Evolutionary conservation across 1,140 invertebrate species (phyloP).

Genomic region (Drosophila novamexicana): DNA sequence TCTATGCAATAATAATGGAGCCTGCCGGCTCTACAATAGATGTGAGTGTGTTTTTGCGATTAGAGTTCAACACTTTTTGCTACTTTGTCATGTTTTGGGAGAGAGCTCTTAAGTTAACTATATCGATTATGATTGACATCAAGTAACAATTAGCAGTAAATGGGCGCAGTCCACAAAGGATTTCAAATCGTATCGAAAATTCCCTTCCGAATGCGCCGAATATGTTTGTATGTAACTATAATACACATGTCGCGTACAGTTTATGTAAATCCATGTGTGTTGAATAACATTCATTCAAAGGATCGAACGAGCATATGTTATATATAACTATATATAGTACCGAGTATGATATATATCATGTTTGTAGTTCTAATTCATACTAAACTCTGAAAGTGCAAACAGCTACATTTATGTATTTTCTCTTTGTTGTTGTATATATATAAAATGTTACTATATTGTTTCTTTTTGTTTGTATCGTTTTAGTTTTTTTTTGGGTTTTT

Average conservation of each 20-base stretch:
- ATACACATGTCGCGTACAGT: neutral
- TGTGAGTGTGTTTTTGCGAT: slow-evolving; percentile 22
- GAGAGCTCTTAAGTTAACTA: slow-evolving; percentile 39
- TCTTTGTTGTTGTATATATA: slow-evolving; percentile 42
- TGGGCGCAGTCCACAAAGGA: neutral
- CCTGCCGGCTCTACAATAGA: neutral
- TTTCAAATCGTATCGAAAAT: neutral
- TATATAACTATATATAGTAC: slow-evolving; percentile 16
- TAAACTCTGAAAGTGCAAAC: slow-evolving; percentile 81
- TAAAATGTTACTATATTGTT: slow-evolving; percentile 38
- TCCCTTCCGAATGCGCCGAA: neutral
- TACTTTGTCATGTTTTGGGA: slow-evolving; percentile 43
- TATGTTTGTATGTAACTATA: slow-evolving; percentile 31
- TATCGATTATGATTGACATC: slow-evolving; percentile 43
- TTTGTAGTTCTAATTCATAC: slow-evolving; percentile 34
- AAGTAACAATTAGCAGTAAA: slow-evolving; percentile 39
- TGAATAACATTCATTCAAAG: slow-evolving; percentile 13
- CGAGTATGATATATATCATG: slow-evolving; percentile 26
- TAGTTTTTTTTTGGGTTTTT: slow-evolving; percentile 10
- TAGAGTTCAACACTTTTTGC: slow-evolving; percentile 7
- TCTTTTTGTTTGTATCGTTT: slow-evolving; percentile 13
- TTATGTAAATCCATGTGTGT: slow-evolving; percentile 31
- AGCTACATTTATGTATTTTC: slow-evolving; percentile 30
- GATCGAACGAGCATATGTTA: slow-evolving; percentile 6
- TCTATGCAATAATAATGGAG: slow-evolving; percentile 21